These are phyloP conservation scores for Menidia menidia DNA, from an alignment of 2,797 vertebrate species.

Conservation along the genomic window DNA sequence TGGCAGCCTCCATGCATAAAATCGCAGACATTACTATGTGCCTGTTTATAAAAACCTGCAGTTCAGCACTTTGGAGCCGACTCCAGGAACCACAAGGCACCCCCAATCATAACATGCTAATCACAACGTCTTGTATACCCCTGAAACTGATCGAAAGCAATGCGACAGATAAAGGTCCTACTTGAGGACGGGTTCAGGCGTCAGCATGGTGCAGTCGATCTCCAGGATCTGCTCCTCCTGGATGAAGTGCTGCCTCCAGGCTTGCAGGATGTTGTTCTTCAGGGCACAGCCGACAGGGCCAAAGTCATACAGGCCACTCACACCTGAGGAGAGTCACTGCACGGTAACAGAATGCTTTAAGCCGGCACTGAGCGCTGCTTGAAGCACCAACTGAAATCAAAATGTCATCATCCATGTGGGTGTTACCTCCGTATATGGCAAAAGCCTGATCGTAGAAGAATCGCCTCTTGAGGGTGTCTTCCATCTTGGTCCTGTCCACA, in stretches of 20 bases:
- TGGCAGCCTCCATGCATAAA: conserved; percentile 77
- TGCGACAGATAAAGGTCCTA: conserved; percentile 61
- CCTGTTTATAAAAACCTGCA: conserved; percentile 73
- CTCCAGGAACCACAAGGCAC: conserved; percentile 78
- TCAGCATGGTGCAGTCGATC: conserved; percentile 99
- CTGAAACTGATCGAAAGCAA: neutral
- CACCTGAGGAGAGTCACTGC: conserved; percentile 82
- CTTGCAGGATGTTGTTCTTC: conserved; percentile 97
- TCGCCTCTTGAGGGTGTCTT: conserved; percentile 95
- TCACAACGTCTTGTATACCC: neutral
- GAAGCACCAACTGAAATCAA: neutral
- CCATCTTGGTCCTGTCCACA: conserved; percentile 96
- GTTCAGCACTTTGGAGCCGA: conserved; percentile 71
- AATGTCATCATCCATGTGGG: neutral
- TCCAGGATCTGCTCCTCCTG: conserved; percentile 99
- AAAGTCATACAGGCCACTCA: conserved; percentile 97
- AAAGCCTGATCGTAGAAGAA: conserved; percentile 99
- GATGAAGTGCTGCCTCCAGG: conserved; percentile 98
- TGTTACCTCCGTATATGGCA: conserved; percentile 96
- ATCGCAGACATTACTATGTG: conserved; percentile 75
- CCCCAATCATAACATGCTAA: neutral
- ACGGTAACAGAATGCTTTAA: conserved; percentile 42
- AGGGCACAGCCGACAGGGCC: conserved; percentile 96
- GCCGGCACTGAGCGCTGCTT: too few relatives aligned
- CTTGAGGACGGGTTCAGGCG: conserved; percentile 95